phyloP scores from a whole-genome alignment of 2,888 invertebrate genomes.

The Pheosia tremula region DNA sequence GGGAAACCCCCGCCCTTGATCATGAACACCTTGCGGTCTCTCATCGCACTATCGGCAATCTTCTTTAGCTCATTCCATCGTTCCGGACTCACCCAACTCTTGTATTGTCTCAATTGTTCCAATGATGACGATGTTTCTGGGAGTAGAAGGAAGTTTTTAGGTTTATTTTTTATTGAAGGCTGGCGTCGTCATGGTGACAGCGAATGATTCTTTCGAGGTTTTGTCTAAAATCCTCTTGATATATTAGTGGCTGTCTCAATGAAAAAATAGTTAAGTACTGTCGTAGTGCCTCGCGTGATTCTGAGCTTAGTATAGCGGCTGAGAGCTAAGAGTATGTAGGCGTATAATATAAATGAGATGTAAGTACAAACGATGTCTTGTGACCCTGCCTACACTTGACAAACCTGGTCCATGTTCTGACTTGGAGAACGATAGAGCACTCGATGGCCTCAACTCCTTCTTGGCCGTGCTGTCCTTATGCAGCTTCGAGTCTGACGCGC shows the following conservation, averaged over 20 bases:
- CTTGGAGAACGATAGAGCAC: slow-evolving; percentile 73
- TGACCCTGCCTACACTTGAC: slow-evolving; percentile 24
- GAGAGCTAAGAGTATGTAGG: too few species aligned
- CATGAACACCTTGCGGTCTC: slow-evolving; percentile 87
- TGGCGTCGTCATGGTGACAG: too few species aligned
- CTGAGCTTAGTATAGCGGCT: too few species aligned
- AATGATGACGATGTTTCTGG: slow-evolving; percentile 60
- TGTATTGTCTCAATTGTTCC: slow-evolving; percentile 77
- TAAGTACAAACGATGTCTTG: not conserved
- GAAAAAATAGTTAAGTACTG: too few species aligned
- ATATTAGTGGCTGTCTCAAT: too few species aligned
- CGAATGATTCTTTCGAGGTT: too few species aligned
- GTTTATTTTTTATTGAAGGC: not conserved
- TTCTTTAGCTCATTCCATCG: slow-evolving; percentile 87
- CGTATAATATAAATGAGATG: not conserved
- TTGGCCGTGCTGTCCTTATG: slow-evolving; percentile 72
- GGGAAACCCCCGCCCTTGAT: slow-evolving; percentile 90
- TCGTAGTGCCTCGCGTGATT: too few species aligned
- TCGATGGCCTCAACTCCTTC: slow-evolving; percentile 72
- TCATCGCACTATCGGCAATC: slow-evolving; percentile 87
- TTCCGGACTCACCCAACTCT: slow-evolving; percentile 86
- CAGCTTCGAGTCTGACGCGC: slow-evolving; percentile 76
- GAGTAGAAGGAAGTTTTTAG: not conserved
- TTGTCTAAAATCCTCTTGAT: too few species aligned
- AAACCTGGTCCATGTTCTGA: slow-evolving; percentile 76